Evolutionary conservation across 2,888 invertebrate genomes (phyloP).

Genomic region (Dynastes grantii): DNA sequence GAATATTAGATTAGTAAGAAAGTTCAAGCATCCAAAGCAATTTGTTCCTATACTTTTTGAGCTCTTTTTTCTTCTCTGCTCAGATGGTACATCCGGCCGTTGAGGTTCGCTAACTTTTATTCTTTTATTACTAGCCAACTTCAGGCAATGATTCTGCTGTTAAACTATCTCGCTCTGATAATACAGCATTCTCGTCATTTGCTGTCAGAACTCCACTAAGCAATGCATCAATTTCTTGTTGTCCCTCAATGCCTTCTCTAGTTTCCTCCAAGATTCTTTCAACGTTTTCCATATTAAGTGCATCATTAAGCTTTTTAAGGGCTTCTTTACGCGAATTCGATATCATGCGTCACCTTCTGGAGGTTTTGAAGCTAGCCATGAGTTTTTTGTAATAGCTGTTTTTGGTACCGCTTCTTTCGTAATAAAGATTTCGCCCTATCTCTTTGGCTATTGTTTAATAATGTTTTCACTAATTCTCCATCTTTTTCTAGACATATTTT

Average conservation of each 20-base stretch:
- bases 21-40: slow-evolving; percentile 56
- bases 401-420: slow-evolving; percentile 95
- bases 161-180: slow-evolving; percentile 89
- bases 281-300: slow-evolving; percentile 93
- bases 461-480: slow-evolving; percentile 86
- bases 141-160: slow-evolving; percentile 74
- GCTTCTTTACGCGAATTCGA: slow-evolving; percentile 96
- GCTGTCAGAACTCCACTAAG: slow-evolving; percentile 85
- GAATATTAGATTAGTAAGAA: not conserved
- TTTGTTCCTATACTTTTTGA: slow-evolving; percentile 69
- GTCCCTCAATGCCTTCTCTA: slow-evolving; percentile 94
- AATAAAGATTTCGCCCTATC: slow-evolving; percentile 95
- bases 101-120: slow-evolving; percentile 53
- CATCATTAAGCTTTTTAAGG: slow-evolving; percentile 90
- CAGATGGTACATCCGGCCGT: slow-evolving; percentile 62
- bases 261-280: slow-evolving; percentile 98
- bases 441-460: slow-evolving; percentile 91
- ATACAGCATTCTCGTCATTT: slow-evolving; percentile 91
- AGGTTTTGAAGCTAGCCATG: slow-evolving; percentile 93
- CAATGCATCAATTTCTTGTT: slow-evolving; percentile 90
- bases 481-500: slow-evolving; percentile 88
- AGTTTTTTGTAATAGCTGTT: slow-evolving; percentile 88
- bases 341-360: slow-evolving; percentile 89
- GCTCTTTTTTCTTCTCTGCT: slow-evolving; percentile 61
- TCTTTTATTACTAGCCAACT: slow-evolving; percentile 73